phyloP scores from a whole-genome alignment of 2,113 vertebrate species.

The Dermatemys mawii region DNA sequence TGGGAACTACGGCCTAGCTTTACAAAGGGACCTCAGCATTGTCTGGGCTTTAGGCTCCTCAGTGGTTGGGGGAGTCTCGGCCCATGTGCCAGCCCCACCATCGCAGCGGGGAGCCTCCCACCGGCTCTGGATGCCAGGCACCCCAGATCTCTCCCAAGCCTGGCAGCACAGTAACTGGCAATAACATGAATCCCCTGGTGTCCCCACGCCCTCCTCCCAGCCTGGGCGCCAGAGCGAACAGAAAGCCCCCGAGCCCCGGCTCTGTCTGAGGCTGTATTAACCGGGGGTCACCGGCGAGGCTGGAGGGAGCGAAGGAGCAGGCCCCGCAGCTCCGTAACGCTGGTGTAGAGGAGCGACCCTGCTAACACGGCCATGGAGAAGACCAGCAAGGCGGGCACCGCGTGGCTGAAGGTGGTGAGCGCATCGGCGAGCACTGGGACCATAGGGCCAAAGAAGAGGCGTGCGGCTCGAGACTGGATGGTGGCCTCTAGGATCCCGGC shows the following conservation, averaged over 20 bases:
- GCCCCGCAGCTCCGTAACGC: neutral
- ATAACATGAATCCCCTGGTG: too few relatives aligned
- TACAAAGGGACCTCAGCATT: too few relatives aligned
- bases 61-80: too few relatives aligned
- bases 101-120: neutral
- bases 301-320: neutral
- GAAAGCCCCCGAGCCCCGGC: neutral
- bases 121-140: too few relatives aligned
- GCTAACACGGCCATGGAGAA: neutral
- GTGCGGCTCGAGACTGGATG: fast-evolving
- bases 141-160: too few relatives aligned
- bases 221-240: neutral
- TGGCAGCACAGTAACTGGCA: too few relatives aligned
- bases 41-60: too few relatives aligned
- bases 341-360: neutral
- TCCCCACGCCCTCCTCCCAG: neutral
- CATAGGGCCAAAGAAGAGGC: neutral
- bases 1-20: too few relatives aligned
- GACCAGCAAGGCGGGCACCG: neutral
- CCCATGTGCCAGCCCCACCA: neutral
- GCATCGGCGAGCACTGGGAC: neutral
- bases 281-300: neutral
- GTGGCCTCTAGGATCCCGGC: neutral
- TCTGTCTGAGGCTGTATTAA: neutral
- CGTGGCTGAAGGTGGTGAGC: neutral